Base-by-base conservation (phyloP, 2,888 invertebrate species). In the Amphipyra tragopoginis region DNA sequence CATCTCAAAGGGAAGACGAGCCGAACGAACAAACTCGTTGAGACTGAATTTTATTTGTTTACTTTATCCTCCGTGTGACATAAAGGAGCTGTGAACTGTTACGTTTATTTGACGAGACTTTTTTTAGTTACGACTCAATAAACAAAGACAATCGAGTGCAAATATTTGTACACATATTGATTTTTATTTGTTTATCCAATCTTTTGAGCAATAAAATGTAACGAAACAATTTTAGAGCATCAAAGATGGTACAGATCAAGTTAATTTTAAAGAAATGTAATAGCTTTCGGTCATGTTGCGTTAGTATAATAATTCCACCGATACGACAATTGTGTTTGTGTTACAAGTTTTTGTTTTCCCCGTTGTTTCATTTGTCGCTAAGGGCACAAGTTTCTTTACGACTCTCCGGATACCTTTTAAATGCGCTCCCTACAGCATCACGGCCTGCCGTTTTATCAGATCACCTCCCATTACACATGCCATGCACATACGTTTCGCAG, bases 61-160 rank as follows among this genome's bases (percentile, higher is more conserved):
- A 83, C 85, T 80, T 90, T 86, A 84, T 87, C 85, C 86, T 85
- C 80, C 81, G 81, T 79, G 83, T 82, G 80, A 85, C 85, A 86
- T 90, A 91, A 93, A 93, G 87, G 81, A 86, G 87, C 86, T 83
- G 89, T 86, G 86, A 90, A 91, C 82, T 83, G 88, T 83, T 82
- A 84, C 88, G 84, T 90, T 91, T 92, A 88, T 90, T 87, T 86
- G 80, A 69, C 81, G 77, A 82, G 76, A 84, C 83, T 86, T 90
- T 89, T 76, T 91, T 90, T 90, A 88, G 90, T 92, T 87, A 91
- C 90, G 90, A 87, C 87, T 88, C 90, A 83, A 90, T 92, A 92
- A 93, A 93, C 90, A 91, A 87, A 88, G 84, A 88, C 88, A 88
- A 88, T 90, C 89, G 86, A 77, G 81, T 79, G 75, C 87, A 90